Percentiles rank a stretch among this genome's conserved stretches.
phyloP scores from a whole-genome alignment of 2,113 vertebrate genomes.

The Struthidea cinerea region DNA sequence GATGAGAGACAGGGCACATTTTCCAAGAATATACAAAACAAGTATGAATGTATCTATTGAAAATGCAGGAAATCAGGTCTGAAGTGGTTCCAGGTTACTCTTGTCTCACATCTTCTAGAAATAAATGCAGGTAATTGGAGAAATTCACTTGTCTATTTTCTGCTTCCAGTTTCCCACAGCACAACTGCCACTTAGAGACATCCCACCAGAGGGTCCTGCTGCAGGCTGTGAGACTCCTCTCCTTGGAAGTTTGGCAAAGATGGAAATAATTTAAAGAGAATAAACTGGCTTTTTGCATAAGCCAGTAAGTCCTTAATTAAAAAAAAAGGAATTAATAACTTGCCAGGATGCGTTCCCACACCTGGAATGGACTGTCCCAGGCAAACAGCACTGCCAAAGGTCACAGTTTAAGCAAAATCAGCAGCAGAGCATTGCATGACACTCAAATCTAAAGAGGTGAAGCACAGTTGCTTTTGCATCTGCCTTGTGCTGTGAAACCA shows the following conservation, averaged over 20 bases:
- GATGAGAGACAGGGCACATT: not conserved
- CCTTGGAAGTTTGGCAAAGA: not conserved
- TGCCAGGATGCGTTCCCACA: not conserved
- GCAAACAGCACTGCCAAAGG: not conserved
- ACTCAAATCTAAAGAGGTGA: not conserved
- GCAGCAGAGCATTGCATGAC: not conserved
- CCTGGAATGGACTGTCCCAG: not conserved
- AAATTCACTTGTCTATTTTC: not conserved
- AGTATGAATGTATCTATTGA: not conserved
- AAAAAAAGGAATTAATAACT: not conserved
- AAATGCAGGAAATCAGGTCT: not conserved
- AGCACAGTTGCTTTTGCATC: not conserved
- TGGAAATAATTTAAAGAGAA: constrained; percentile 2
- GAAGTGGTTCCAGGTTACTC: not conserved
- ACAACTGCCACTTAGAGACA: not conserved
- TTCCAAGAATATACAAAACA: not conserved
- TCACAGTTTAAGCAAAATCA: not conserved
- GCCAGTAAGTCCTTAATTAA: not conserved
- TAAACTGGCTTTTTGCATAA: not conserved
- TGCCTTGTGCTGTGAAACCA: not conserved
- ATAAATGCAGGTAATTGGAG: not conserved
- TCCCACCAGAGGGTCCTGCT: not conserved
- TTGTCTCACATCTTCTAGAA: not conserved
- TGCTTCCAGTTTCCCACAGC: not conserved
- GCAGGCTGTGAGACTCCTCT: not conserved